Conservation (phyloP, 2,797 vertebrate species). For the Malurus splendens region DNA sequence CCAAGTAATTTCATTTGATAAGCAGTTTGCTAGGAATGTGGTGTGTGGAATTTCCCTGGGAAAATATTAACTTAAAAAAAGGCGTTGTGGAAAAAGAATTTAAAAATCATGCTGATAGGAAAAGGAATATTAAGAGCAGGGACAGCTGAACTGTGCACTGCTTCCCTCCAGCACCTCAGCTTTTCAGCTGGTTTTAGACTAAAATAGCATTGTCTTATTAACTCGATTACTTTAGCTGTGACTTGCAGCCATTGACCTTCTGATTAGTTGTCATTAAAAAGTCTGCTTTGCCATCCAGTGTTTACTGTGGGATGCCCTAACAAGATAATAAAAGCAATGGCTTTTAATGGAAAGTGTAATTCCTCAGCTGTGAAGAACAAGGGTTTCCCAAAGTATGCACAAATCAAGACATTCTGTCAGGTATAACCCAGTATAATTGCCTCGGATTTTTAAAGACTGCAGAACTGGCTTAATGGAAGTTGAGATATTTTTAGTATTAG, state of each 20-base stretch:
- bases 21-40: neutral
- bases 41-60: neutral
- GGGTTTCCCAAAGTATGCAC: constrained; percentile 36
- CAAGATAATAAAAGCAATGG: neutral
- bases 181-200: neutral
- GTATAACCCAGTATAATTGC: constrained; percentile 18
- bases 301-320: neutral
- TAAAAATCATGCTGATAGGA: neutral
- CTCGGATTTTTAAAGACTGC: constrained; percentile 31
- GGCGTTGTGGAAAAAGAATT: neutral
- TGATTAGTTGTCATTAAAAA: constrained; percentile 26
- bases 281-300: neutral
- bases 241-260: constrained; percentile 37
- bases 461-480: constrained; percentile 26
- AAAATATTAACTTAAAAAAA: neutral
- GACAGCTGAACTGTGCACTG: neutral
- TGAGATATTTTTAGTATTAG: constrained; percentile 56
- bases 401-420: constrained; percentile 46
- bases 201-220: neutral
- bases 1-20: neutral
- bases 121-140: neutral
- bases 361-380: constrained; percentile 29
- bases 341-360: constrained; percentile 2
- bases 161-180: neutral
- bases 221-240: neutral